A percentile compares a stretch with the other conserved stretches of the same genome.
Conservation (phyloP, 2,113 vertebrate species). For the Oncorhynchus kisutch region DNA sequence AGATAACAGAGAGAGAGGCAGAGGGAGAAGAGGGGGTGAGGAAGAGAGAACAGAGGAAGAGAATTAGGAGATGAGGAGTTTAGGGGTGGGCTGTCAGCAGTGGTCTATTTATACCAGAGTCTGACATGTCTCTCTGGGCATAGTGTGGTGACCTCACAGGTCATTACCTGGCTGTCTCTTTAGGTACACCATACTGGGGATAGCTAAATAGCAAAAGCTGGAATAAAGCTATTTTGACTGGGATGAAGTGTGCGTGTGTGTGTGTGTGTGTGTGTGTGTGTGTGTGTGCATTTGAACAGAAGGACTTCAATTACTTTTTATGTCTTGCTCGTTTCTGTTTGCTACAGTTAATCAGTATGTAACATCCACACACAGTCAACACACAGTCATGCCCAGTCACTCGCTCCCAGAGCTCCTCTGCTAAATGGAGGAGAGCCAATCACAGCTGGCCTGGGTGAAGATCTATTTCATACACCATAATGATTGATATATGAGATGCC, state of each 20-base stretch:
- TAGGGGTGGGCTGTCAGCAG: not conserved
- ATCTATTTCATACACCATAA: not conserved
- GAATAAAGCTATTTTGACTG: too few species aligned
- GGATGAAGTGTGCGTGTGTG: too few species aligned
- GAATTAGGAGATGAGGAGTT: not conserved
- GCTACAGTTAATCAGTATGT: not conserved
- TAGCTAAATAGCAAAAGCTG: too few species aligned
- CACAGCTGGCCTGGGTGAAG: not conserved
- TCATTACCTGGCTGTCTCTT: not conserved
- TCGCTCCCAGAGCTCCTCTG: not conserved
- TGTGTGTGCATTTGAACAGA: too few species aligned
- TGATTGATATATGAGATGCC: not conserved
- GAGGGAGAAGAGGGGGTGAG: not conserved
- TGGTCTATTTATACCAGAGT: not conserved
- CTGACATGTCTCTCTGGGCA: not conserved
- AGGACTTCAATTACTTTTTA: too few species aligned
- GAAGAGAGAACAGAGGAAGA: not conserved
- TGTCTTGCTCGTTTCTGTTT: too few species aligned
- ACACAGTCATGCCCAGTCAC: too few species aligned
- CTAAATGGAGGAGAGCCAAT: not conserved
- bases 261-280: too few species aligned
- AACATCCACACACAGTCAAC: not conserved
- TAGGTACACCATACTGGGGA: too few species aligned
- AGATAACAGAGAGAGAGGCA: not conserved
- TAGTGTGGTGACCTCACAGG: not conserved